Evolutionary conservation across 64 coral and sea anemone species (phyloP).

Genomic region (Pocillopora damicornis): DNA sequence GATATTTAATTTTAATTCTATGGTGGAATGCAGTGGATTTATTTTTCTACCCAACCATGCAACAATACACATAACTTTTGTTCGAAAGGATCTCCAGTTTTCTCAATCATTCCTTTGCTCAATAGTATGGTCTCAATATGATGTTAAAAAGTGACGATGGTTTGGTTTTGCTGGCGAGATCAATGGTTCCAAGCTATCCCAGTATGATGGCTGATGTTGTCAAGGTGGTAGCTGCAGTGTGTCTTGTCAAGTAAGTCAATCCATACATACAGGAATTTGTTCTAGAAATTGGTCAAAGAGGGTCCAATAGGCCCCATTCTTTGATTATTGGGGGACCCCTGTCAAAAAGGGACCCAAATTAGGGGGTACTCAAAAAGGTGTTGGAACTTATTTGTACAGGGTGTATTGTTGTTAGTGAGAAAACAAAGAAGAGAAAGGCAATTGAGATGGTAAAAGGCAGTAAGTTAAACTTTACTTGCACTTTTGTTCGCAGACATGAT

Average conservation of each 20-base stretch:
- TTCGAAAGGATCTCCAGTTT: background rate
- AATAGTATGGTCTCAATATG: slow-evolving; percentile 87
- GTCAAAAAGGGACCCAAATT: too few relatives aligned
- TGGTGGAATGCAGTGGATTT: too few relatives aligned
- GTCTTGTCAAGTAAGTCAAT: slow-evolving; percentile 90
- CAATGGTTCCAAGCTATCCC: slow-evolving; percentile 77
- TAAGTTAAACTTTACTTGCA: too few relatives aligned
- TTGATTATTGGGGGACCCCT: too few relatives aligned
- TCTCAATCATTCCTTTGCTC: background rate
- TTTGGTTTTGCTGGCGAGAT: slow-evolving; percentile 75
- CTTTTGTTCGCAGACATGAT: slow-evolving; percentile 49
- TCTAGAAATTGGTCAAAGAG: background rate
- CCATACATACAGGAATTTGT: background rate
- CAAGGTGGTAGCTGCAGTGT: slow-evolving; percentile 94
- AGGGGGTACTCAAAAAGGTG: too few relatives aligned
- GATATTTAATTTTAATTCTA: too few relatives aligned
- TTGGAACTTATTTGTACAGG: too few relatives aligned
- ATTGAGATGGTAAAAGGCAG: too few relatives aligned
- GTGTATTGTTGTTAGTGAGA: too few relatives aligned
- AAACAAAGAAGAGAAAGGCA: background rate
- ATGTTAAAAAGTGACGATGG: slow-evolving; percentile 94
- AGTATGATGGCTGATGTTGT: slow-evolving; percentile 99
- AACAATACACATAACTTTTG: background rate
- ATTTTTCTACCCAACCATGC: background rate
- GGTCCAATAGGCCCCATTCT: too few relatives aligned